Evolutionary conservation across 2,797 vertebrate genomes (phyloP).

Genomic region (Danio aesculapii): DNA sequence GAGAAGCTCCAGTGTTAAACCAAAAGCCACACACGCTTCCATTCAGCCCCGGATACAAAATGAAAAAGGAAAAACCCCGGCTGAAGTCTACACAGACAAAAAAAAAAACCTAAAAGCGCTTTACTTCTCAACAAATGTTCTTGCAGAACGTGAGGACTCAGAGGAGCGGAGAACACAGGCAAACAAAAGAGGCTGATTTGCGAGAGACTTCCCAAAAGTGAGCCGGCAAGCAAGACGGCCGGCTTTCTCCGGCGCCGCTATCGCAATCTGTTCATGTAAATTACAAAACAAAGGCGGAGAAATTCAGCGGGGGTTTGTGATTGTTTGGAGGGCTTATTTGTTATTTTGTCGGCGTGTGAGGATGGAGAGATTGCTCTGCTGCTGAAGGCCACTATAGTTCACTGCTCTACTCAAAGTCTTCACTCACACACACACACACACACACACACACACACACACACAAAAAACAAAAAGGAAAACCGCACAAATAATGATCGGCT

Average conservation of each 20-base stretch:
- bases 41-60: conserved; percentile 30
- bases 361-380: not conserved
- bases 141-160: not conserved
- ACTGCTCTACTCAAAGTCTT: not conserved
- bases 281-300: conserved; percentile 24
- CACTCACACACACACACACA: not conserved
- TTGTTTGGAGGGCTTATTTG: conserved; percentile 22
- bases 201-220: conserved; percentile 17
- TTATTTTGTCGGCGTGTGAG: not conserved
- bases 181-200: conserved; percentile 37
- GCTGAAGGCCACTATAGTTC: conserved; percentile 25
- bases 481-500: conserved; percentile 30
- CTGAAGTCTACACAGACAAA: conserved; percentile 18
- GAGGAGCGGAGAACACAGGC: conserved; percentile 14
- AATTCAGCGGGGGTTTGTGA: conserved; percentile 9
- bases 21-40: not conserved
- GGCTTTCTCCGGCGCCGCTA: not conserved
- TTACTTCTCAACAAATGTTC: not conserved
- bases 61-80: not conserved
- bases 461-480: conserved; percentile 8
- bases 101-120: too few relatives aligned
- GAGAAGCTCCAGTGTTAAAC: not conserved
- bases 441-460: too few relatives aligned
- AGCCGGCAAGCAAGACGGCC: conserved; percentile 10
- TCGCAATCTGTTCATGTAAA: conserved; percentile 34